Evolutionary conservation across 2,888 invertebrate genomes (phyloP), one percentile per base, ranked within the genome.

Genomic region (Enchytraeus crypticus): DNA sequence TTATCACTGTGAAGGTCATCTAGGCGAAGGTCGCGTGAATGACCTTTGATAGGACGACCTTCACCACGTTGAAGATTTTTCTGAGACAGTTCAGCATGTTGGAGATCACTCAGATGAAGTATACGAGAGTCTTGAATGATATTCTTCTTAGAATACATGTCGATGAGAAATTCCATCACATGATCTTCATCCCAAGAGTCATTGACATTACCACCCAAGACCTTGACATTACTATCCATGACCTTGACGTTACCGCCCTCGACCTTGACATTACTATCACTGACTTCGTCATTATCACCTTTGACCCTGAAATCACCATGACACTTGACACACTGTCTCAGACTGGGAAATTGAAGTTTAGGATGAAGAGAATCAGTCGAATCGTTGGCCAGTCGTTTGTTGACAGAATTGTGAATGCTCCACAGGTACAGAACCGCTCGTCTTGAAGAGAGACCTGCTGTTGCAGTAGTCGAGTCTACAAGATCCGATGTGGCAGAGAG

Each of bases 381-480:
- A 77, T 93, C 92, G 0, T 91, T 90, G 27, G 88, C 84, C 33
- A 98, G 81, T 68, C 96, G 84, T 66, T 86, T 81, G 78, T 98
- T 98, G 0, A 92, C 96, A 49, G 66, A 66, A 77, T 96, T 96
- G 76, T 96, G 96, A 0, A 90, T 88, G 71, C 84, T 83, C 96
- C 96, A 96, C 29, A 97, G 81, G 92, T 93, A 97, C 43, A 95
- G 79, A 0, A 95, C 85, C 26, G 80, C 86, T 63, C 90, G 88
- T 60, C 88, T 85, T 68, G 85, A 84, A 56, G 84, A 84, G 23
- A 82, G 81, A 0, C 90, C 87, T 70, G 86, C 85, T 73, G 84
- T n/a, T n/a, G n/a, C n/a, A n/a, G n/a, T n/a, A n/a, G n/a, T n/a
- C n/a, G n/a, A n/a, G n/a, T n/a, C n/a, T n/a, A n/a, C n/a, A n/a